phyloP scores from a whole-genome alignment of 1,140 invertebrate genomes.

The Pseudomyrmex gracilis region DNA sequence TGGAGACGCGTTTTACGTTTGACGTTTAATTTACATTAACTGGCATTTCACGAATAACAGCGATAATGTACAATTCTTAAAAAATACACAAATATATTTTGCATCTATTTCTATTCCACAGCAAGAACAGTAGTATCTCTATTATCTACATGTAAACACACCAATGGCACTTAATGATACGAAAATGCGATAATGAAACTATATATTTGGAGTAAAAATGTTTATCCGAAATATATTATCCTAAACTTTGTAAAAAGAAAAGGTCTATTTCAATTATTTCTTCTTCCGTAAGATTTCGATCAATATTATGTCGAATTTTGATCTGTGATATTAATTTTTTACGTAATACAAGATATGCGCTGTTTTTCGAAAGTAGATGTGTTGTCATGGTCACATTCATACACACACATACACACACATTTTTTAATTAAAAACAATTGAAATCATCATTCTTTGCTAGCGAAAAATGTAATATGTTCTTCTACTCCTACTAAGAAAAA shows the following conservation, averaged over 20 bases:
- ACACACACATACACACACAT: not conserved
- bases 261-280: not conserved
- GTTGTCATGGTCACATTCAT: conserved; percentile 29
- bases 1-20: not conserved
- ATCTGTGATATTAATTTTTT: not conserved
- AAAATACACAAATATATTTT: conserved; percentile 30
- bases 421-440: conserved; percentile 4
- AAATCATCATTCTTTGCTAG: not conserved
- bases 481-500: too few relatives aligned
- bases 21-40: not conserved
- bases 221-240: too few relatives aligned
- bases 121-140: conserved; percentile 56
- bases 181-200: conserved; percentile 3
- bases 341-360: not conserved
- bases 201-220: not conserved
- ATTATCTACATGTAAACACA: conserved; percentile 29
- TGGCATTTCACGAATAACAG: not conserved
- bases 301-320: not conserved
- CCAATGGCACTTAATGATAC: not conserved
- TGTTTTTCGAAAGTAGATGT: conserved; percentile 17
- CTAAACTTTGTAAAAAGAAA: not conserved
- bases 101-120: conserved; percentile 80
- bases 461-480: not conserved
- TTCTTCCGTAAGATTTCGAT: not conserved
- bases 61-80: not conserved